phyloP scores from a whole-genome alignment of 2,888 invertebrate species.

The Diarsia dahlii region DNA sequence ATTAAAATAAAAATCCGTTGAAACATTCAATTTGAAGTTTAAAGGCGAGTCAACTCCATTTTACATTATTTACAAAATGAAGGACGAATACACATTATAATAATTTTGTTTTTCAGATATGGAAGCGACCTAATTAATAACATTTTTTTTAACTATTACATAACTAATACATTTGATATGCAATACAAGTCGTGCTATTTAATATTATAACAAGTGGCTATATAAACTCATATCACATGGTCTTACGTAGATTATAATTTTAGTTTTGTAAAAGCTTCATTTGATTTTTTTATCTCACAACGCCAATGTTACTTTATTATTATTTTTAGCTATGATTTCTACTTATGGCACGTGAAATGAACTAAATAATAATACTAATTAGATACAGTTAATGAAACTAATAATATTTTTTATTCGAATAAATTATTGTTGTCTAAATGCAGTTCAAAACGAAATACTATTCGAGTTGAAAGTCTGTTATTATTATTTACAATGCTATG shows the following conservation, averaged over 20 bases:
- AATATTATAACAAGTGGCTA: conserved; percentile 88
- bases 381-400: conserved; percentile 62
- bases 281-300: conserved; percentile 88
- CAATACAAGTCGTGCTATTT: conserved; percentile 89
- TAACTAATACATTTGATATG: conserved; percentile 87
- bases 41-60: conserved; percentile 70
- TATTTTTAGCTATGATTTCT: conserved; percentile 77
- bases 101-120: conserved; percentile 73
- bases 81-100: conserved; percentile 65
- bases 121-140: conserved; percentile 76
- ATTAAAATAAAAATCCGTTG: conserved; percentile 51
- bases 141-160: conserved; percentile 75
- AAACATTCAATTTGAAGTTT: conserved; percentile 74
- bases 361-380: conserved; percentile 72
- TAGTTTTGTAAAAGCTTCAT: conserved; percentile 83
- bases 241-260: conserved; percentile 88
- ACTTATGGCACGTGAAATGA: conserved; percentile 87
- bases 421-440: conserved; percentile 56
- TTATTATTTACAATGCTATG: conserved; percentile 64
- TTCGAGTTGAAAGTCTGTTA: conserved; percentile 51
- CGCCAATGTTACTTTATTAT: conserved; percentile 84
- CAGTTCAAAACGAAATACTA: conserved; percentile 49
- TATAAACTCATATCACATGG: conserved; percentile 88
- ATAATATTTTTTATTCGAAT: conserved; percentile 56
- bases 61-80: conserved; percentile 68